Evolutionary conservation across 2,888 invertebrate genomes (phyloP).

Genomic region (Drosophila siamana): DNA sequence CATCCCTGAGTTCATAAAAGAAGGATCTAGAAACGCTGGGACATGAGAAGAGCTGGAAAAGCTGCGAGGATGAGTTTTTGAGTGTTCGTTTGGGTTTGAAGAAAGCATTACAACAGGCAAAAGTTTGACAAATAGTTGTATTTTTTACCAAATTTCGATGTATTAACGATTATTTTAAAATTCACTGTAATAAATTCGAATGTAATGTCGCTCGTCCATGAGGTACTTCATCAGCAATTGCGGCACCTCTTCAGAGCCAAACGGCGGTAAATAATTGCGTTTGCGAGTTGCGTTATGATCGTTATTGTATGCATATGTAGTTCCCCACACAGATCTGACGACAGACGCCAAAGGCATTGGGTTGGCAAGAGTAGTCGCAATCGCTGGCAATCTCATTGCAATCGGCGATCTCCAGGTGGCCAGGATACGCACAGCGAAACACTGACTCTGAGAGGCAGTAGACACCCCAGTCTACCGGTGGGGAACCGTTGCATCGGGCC

Average conservation of each 20-base stretch:
- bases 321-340: not conserved
- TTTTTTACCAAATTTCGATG: not conserved
- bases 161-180: constrained; percentile 2
- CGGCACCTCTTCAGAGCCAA: constrained; percentile 21
- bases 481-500: constrained; percentile 23
- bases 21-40: not conserved
- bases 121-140: not conserved
- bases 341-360: not conserved
- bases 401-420: constrained; percentile 28
- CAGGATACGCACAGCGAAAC: constrained; percentile 9
- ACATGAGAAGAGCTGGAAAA: not conserved
- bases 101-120: constrained; percentile 1
- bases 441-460: not conserved
- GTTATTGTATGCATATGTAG: not conserved
- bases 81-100: not conserved
- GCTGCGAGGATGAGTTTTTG: not conserved
- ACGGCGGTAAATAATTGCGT: constrained; percentile 42
- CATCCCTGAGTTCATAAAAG: not conserved
- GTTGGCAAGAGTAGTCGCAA: constrained; percentile 12
- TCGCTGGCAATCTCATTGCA: constrained; percentile 18
- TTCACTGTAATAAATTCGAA: not conserved
- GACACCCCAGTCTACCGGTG: not conserved
- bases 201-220: constrained; percentile 37
- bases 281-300: not conserved
- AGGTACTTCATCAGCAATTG: constrained; percentile 34